Conservation (phyloP, 2,797 vertebrate genomes). For the Gymnothorax reevesii region DNA sequence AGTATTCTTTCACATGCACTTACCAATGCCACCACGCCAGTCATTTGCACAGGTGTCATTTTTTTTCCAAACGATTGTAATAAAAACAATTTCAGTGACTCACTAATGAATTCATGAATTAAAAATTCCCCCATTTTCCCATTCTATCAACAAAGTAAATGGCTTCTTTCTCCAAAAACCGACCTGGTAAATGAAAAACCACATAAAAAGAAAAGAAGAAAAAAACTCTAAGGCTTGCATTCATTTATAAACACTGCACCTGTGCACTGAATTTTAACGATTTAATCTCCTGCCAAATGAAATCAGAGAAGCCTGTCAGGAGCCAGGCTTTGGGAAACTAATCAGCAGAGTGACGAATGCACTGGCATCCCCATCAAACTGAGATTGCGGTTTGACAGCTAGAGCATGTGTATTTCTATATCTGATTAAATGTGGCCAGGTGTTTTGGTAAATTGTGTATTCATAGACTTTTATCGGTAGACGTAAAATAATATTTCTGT, state of each 20-base stretch:
- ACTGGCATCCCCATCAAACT: background rate
- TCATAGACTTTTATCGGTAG: background rate
- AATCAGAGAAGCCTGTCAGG: background rate
- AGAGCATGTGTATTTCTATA: background rate
- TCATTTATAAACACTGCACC: background rate
- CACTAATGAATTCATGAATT: background rate
- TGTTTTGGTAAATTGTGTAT: background rate
- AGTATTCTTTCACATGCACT: no score
- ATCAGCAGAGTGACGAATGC: background rate
- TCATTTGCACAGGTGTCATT: no score
- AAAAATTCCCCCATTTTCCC: background rate
- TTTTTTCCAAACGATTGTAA: no score
- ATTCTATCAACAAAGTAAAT: no score
- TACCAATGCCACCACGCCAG: no score
- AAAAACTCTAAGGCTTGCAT: background rate
- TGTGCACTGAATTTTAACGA: constrained; percentile 1
- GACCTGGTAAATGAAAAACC: background rate
- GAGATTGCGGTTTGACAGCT: background rate
- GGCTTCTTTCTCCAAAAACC: no score
- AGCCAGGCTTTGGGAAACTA: background rate
- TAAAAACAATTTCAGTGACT: no score
- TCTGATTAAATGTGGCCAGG: background rate
- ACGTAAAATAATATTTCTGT: background rate
- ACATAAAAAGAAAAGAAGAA: background rate
- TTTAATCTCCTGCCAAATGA: background rate